Conservation (phyloP, 2,888 invertebrate genomes). For the Pammene fasciana region DNA sequence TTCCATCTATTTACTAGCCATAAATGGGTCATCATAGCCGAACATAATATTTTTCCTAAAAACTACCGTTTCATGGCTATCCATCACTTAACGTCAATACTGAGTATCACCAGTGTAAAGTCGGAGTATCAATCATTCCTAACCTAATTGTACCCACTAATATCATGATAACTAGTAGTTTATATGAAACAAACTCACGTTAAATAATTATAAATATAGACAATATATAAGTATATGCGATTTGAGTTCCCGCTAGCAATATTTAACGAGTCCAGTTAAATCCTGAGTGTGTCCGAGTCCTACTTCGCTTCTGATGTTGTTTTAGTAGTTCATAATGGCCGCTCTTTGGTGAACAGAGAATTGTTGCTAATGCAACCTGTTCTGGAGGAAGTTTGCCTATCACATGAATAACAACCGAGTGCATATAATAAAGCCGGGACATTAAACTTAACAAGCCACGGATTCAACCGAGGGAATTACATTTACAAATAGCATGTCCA, state of each 20-base stretch:
- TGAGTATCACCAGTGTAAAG: constrained; percentile 58
- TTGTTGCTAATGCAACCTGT: constrained; percentile 66
- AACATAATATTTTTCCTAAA: constrained; percentile 3
- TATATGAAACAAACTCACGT: constrained; percentile 2
- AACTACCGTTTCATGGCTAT: constrained; percentile 57
- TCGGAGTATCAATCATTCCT: constrained; percentile 73
- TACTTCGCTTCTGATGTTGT: constrained; percentile 67
- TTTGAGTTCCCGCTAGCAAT: constrained; percentile 53
- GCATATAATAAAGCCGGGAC: constrained; percentile 23
- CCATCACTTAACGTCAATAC: constrained; percentile 75
- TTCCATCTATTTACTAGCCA: not conserved
- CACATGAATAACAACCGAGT: constrained; percentile 34
- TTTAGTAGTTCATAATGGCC: constrained; percentile 71
- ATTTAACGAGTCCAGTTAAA: constrained; percentile 61
- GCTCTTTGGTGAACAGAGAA: constrained; percentile 64
- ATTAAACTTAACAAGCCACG: constrained; percentile 26
- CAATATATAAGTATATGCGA: constrained; percentile 48
- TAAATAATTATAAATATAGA: too few species aligned
- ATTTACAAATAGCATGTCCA: not conserved
- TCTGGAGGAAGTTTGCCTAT: constrained; percentile 46
- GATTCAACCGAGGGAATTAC: constrained; percentile 7
- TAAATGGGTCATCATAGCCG: not conserved
- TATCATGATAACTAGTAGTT: constrained; percentile 49
- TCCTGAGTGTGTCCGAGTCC: constrained; percentile 65
- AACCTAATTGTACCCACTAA: constrained; percentile 61